phyloP scores from a whole-genome alignment of 2,797 vertebrate genomes.

The Poecilia picta region DNA sequence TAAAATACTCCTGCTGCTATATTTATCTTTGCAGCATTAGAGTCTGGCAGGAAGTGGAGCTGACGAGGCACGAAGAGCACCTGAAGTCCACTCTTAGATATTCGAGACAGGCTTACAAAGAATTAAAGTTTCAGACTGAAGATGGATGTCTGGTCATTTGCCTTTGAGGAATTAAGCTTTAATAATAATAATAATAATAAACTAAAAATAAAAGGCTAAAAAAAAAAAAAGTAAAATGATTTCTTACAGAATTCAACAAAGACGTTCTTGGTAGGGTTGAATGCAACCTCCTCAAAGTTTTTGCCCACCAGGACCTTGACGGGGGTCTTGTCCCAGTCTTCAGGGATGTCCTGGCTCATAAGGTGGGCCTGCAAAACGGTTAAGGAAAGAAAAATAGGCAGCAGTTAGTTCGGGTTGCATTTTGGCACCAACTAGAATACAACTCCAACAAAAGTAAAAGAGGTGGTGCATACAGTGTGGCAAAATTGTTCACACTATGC shows the following conservation, averaged over 20 bases:
- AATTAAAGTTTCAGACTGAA: slow-evolving; percentile 42
- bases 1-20: slow-evolving; percentile 40
- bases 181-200: slow-evolving; percentile 12
- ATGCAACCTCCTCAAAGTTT: slow-evolving; percentile 96
- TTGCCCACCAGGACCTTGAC: slow-evolving; percentile 94
- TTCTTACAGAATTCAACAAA: slow-evolving; percentile 97
- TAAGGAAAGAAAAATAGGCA: neutral
- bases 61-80: neutral
- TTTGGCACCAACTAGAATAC: neutral
- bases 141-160: neutral
- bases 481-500: neutral
- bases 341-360: slow-evolving; percentile 97
- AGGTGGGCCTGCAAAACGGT: slow-evolving; percentile 88
- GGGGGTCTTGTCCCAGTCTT: slow-evolving; percentile 94
- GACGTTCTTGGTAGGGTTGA: slow-evolving; percentile 90
- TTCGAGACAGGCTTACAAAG: slow-evolving; percentile 28
- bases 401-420: neutral
- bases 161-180: slow-evolving; percentile 5
- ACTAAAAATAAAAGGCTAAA: neutral
- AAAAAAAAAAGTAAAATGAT: neutral
- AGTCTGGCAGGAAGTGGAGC: slow-evolving; percentile 13
- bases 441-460: neutral
- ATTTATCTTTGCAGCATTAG: slow-evolving; percentile 43
- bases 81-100: slow-evolving; percentile 16
- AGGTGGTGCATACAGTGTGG: neutral